A percentile compares a stretch with the other conserved stretches of the same genome.
These are phyloP conservation scores for Benitochromis conjunctus DNA, from an alignment of 2,113 vertebrate species.

Conservation along the genomic window DNA sequence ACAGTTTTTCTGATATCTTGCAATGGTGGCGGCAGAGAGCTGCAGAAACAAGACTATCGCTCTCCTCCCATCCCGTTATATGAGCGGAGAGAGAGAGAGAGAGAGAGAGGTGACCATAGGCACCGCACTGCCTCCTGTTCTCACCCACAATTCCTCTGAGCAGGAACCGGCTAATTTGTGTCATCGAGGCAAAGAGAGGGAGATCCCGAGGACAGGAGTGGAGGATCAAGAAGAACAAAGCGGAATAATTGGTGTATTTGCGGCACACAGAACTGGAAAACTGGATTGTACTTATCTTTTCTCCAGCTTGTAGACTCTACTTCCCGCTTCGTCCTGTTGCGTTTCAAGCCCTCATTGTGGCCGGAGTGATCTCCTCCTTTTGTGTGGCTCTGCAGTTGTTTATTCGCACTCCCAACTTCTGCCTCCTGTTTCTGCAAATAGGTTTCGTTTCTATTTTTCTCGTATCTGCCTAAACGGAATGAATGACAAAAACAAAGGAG, in stretches of 20 bases:
- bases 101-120: neutral
- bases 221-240: conserved; percentile 17
- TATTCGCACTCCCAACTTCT: conserved; percentile 37
- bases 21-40: conserved; percentile 66
- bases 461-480: conserved; percentile 67
- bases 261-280: neutral
- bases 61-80: conserved; percentile 32
- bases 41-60: neutral
- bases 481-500: conserved; percentile 85
- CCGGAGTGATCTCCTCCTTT: conserved; percentile 35
- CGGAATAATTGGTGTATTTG: neutral
- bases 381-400: conserved; percentile 54
- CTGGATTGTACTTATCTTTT: neutral
- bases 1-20: neutral
- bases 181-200: neutral
- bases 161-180: conserved; percentile 9
- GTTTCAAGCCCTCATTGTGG: neutral
- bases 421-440: neutral
- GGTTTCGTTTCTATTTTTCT: conserved; percentile 45
- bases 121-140: conserved; percentile 20
- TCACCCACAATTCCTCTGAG: conserved; percentile 11
- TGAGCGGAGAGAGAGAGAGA: conserved; percentile 59
- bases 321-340: conserved; percentile 17
- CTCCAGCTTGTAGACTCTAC: neutral
- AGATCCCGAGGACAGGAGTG: neutral